Base-by-base conservation (phyloP, 1,140 invertebrate genomes). In the Scaptodrosophila lebanonensis region DNA sequence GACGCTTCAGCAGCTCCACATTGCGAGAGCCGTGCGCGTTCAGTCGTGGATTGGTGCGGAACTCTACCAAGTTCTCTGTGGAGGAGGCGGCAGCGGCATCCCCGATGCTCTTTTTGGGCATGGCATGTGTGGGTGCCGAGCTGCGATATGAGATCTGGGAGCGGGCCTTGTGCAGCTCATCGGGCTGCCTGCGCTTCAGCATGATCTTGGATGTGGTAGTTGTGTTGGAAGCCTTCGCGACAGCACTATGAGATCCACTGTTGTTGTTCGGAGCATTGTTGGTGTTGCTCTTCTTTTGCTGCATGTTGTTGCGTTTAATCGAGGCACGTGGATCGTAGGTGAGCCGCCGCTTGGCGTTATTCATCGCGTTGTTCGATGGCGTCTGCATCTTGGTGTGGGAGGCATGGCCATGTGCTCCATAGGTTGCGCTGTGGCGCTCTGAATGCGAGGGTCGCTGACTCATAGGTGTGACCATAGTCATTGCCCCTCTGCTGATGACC, bases 271-370 rank as follows among this genome's bases (percentile, higher is more conserved):
- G 39, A 9, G 16, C n/a, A 5, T 5, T 48, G 18, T 18, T 18
- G 32, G 8, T 25, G 12, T 13, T 13, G 18, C n/a, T 6, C 3
- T 25, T 57, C 52, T 43, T 58, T 4, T 9, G 5, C 15, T 39
- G n/a, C 6, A 15, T 0, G 18, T 1, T 30, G n/a, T 12, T 3
- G 22, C 64, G 53, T 20, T 51, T 65, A 3, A 65, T n/a, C 1
- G 66, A 54, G 30, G 45, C 50, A 29, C 57, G 45, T 3, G 66
- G 66, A 47, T 68, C 51, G 18, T 65, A 65, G 56, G 18, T 68
- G 18, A 60, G 62, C 3, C 62, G 44, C 0, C 66, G 63, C 27
- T 68, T 62, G 1, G 47, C 44, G 30, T 54, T 54, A 30, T 33
- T 64, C 3, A 64, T 49, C 9, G 20, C 5, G 2, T n/a, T 12